A percentile compares a stretch with the other conserved stretches of the same genome.
These are phyloP conservation scores for Atethmia centrago DNA, from an alignment of 2,888 invertebrate genomes.

Conservation along the genomic window DNA sequence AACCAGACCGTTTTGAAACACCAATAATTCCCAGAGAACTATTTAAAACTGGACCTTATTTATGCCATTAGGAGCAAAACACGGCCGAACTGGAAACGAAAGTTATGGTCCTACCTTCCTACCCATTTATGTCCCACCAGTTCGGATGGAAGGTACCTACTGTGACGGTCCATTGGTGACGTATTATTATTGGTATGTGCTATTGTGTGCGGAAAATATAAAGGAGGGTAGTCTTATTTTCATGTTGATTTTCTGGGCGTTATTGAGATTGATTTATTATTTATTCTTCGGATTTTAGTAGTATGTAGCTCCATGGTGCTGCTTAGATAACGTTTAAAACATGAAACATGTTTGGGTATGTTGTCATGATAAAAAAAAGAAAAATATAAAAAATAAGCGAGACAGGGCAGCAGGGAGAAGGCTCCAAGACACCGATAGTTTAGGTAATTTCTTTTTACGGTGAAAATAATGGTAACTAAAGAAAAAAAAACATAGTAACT, in stretches of 20 bases:
- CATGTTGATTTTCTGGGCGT: slow-evolving; percentile 61
- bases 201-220: slow-evolving; percentile 63
- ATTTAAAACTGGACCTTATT: slow-evolving; percentile 11
- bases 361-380: no score
- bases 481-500: no score
- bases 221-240: slow-evolving; percentile 59
- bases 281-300: slow-evolving; percentile 12
- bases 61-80: slow-evolving; percentile 21
- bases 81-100: slow-evolving; percentile 19
- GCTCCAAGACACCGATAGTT: no score
- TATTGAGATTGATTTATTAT: slow-evolving; percentile 54
- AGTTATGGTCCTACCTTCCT: slow-evolving; percentile 35
- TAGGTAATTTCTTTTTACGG: no score
- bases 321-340: background rate
- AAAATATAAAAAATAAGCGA: no score
- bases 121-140: slow-evolving; percentile 5
- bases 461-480: no score
- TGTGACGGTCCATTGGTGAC: slow-evolving; percentile 64
- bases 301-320: background rate
- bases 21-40: background rate
- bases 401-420: no score
- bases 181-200: slow-evolving; percentile 62
- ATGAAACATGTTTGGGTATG: background rate
- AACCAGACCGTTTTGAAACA: slow-evolving; percentile 7
- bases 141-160: slow-evolving; percentile 12